Evolutionary conservation across 2,888 invertebrate genomes (phyloP).

Genomic region (Lypha dubia): DNA sequence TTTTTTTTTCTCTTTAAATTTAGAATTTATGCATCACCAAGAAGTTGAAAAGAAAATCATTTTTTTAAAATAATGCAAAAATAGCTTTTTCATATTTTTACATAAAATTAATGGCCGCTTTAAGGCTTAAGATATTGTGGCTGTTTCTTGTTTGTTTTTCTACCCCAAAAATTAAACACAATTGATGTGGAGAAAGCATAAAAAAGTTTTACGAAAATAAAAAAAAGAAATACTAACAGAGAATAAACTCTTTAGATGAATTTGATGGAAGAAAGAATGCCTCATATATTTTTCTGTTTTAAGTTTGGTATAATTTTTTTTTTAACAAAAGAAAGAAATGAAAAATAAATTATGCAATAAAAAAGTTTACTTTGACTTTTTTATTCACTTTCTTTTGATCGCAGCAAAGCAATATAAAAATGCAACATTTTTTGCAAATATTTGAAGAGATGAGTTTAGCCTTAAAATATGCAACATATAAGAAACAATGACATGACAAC

Average conservation of each 20-base stretch:
- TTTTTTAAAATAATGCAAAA: conserved; percentile 1
- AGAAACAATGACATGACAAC: not conserved
- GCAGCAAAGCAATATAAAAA: not conserved
- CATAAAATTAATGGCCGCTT: conserved; percentile 18
- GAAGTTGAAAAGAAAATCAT: not conserved
- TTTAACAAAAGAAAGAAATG: not conserved
- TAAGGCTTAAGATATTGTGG: conserved; percentile 4
- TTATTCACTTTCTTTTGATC: not conserved
- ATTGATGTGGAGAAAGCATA: not conserved
- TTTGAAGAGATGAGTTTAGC: not conserved
- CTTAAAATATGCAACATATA: conserved; percentile 6
- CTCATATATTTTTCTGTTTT: not conserved
- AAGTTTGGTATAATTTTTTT: not conserved
- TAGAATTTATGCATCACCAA: conserved; percentile 7
- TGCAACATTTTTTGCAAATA: not conserved
- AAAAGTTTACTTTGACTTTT: not conserved
- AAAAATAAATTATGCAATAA: not conserved
- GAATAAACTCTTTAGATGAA: conserved; percentile 10
- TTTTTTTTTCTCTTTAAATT: not conserved
- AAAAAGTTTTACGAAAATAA: not conserved
- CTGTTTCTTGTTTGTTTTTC: too few relatives aligned
- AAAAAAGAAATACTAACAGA: not conserved
- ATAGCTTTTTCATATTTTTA: not conserved
- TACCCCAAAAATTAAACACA: not conserved
- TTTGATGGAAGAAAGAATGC: conserved; percentile 11